Percentiles rank a stretch among this genome's conserved stretches.
Evolutionary conservation across 2,888 invertebrate species (phyloP).

Genomic region (Falcaria lacertinaria): DNA sequence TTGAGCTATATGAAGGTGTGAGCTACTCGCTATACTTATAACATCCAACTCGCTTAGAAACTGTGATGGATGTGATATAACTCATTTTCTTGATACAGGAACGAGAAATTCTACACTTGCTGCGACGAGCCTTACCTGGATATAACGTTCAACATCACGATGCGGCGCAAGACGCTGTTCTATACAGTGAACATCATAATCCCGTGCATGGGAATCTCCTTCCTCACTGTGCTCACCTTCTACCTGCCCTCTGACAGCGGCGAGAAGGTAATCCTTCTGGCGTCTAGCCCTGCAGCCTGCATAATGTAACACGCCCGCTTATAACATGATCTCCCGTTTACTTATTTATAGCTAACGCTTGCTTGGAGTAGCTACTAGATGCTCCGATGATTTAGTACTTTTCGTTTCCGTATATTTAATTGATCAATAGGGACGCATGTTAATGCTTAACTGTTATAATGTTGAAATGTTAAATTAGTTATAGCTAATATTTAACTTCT

Average conservation of each 20-base stretch:
- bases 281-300: background rate
- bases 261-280: slow-evolving; percentile 86
- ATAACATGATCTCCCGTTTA: slow-evolving; percentile 1
- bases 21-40: too few species aligned
- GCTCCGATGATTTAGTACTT: background rate
- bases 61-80: background rate
- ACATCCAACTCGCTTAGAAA: too few species aligned
- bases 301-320: background rate
- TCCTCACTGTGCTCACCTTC: slow-evolving; percentile 97
- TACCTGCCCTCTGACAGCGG: slow-evolving; percentile 98
- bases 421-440: too few species aligned
- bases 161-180: slow-evolving; percentile 96
- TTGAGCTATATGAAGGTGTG: too few species aligned
- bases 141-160: slow-evolving; percentile 98
- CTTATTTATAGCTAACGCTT: background rate
- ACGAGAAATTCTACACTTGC: slow-evolving; percentile 97
- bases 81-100: slow-evolving; percentile 69
- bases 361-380: background rate
- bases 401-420: too few species aligned
- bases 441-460: too few species aligned
- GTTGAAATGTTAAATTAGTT: too few species aligned
- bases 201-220: slow-evolving; percentile 98
- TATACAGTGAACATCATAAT: slow-evolving; percentile 98
- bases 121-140: slow-evolving; percentile 98
- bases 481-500: too few species aligned